Conservation (phyloP, 64 coral and sea anemone genomes). For the Actinia equina region DNA sequence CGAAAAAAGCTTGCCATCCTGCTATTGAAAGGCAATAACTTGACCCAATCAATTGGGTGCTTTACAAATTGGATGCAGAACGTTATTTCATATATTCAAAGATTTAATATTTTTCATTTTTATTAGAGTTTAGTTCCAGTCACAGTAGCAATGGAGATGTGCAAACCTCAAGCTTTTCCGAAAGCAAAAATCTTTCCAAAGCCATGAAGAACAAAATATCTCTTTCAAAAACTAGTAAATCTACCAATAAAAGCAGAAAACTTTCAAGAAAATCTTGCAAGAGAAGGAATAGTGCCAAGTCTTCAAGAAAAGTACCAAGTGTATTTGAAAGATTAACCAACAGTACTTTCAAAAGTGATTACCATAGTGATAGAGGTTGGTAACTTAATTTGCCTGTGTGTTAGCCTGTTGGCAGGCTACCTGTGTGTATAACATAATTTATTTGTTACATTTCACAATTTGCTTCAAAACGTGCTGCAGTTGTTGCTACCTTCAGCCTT, state of each 20-base stretch:
- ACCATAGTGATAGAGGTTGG: background rate
- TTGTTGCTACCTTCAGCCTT: no score
- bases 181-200: background rate
- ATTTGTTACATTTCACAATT: no score
- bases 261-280: constrained; percentile 22
- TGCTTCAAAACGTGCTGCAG: no score
- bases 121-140: background rate
- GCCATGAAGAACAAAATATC: background rate
- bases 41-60: background rate
- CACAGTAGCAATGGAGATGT: background rate
- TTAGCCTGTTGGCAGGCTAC: no score
- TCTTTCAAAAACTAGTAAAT: background rate
- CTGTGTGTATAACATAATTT: no score
- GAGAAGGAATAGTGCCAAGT: constrained; percentile 17
- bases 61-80: background rate
- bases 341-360: background rate
- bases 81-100: background rate
- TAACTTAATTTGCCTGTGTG: background rate
- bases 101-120: background rate
- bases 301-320: constrained; percentile 8
- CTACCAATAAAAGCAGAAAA: constrained; percentile 23
- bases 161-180: background rate
- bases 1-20: no score
- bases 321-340: constrained; percentile 48
- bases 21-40: no score